phyloP scores from a whole-genome alignment of 2,797 vertebrate genomes.

The Ataeniobius toweri region DNA sequence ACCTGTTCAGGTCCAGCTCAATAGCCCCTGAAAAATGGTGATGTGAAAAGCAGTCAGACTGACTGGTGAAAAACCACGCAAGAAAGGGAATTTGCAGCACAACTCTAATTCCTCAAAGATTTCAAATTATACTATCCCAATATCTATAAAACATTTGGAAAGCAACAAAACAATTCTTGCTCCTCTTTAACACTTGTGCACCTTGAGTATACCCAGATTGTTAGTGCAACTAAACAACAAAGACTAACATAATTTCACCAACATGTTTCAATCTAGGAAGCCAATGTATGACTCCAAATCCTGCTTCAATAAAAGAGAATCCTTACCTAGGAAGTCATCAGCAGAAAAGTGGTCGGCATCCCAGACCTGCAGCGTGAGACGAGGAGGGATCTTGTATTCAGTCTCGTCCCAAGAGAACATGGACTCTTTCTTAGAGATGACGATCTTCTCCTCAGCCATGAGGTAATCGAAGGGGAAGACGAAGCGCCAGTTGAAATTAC shows the following conservation, averaged over 20 bases:
- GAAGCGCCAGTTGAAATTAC: slow-evolving; percentile 99
- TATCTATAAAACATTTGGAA: background rate
- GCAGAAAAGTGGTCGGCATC: slow-evolving; percentile 98
- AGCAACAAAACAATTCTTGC: background rate
- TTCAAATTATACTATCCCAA: background rate
- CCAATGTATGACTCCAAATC: too few relatives aligned
- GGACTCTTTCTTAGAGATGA: slow-evolving; percentile 98
- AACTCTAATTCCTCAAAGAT: background rate
- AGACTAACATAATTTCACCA: background rate
- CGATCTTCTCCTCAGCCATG: slow-evolving; percentile 94
- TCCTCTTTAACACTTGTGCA: background rate
- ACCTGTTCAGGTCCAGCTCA: slow-evolving; percentile 94
- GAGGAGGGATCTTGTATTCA: slow-evolving; percentile 96
- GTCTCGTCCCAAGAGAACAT: slow-evolving; percentile 99
- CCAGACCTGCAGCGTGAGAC: slow-evolving; percentile 97
- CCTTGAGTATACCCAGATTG: background rate
- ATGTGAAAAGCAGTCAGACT: background rate
- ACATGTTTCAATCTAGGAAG: background rate
- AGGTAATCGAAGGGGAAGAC: slow-evolving; percentile 97
- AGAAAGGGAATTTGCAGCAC: background rate
- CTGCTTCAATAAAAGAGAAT: background rate
- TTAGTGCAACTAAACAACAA: background rate
- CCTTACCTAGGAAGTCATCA: slow-evolving; percentile 93
- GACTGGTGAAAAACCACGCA: background rate
- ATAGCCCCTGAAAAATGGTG: slow-evolving; percentile 85